Percentiles rank a stretch among this genome's conserved stretches.
Conservation (phyloP, 2,113 vertebrate genomes). For the Papio anubis region DNA sequence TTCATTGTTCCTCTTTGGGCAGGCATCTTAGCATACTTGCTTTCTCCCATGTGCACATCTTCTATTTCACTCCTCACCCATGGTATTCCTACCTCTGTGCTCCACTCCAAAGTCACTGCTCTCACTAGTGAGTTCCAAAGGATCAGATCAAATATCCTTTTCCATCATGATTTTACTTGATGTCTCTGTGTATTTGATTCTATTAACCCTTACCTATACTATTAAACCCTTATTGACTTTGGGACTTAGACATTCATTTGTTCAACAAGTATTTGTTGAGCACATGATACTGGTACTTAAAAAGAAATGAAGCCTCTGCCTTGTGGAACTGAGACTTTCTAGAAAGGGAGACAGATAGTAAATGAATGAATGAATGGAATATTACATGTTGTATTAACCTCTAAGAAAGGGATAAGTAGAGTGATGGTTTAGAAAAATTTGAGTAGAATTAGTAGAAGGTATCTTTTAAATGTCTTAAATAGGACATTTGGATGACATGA, state of each 20-base stretch:
- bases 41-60: not conserved
- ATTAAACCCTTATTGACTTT: conserved; percentile 31
- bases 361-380: not conserved
- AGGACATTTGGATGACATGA: not conserved
- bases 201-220: not conserved
- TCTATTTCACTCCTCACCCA: not conserved
- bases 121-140: not conserved
- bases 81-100: not conserved
- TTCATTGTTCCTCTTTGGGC: not conserved
- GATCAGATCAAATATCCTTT: not conserved
- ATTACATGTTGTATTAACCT: not conserved
- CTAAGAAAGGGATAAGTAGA: conserved; percentile 16
- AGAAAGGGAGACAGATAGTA: not conserved
- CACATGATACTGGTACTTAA: not conserved
- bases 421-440: not conserved
- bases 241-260: not conserved
- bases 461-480: not conserved
- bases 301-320: not conserved
- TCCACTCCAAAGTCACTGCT: not conserved
- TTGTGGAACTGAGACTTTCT: not conserved
- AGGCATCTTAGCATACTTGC: not conserved
- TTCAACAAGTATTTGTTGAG: conserved; percentile 24
- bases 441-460: not conserved
- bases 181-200: conserved; percentile 10
- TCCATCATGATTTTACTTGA: not conserved